Evolutionary conservation across 2,797 vertebrate genomes (phyloP).

Genomic region (Peromyscus eremicus): DNA sequence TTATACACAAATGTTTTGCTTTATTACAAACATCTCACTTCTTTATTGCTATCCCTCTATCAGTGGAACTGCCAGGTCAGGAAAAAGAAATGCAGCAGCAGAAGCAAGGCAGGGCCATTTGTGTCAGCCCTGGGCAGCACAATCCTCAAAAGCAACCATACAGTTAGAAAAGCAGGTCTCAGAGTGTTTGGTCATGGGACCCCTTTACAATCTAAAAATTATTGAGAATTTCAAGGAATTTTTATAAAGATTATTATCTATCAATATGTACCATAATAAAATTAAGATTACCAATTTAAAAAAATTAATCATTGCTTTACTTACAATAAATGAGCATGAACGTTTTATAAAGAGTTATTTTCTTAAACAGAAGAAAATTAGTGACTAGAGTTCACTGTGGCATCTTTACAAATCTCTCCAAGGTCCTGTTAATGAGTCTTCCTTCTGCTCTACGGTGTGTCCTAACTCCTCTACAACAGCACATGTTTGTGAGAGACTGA

Average conservation of each 20-base stretch:
- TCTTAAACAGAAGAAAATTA: not conserved
- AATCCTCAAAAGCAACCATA: not conserved
- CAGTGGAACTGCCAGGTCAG: not conserved
- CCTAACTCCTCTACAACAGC: not conserved
- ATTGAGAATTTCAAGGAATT: not conserved
- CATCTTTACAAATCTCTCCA: not conserved
- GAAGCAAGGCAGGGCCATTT: not conserved
- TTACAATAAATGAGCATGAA: conserved; percentile 1
- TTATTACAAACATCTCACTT: not conserved
- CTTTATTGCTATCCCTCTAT: not conserved
- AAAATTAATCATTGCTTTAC: not conserved
- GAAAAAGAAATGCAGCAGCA: too few species aligned
- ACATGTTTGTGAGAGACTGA: not conserved
- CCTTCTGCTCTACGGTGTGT: not conserved
- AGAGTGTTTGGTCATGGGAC: not conserved
- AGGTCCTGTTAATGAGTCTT: not conserved
- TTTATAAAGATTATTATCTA: not conserved
- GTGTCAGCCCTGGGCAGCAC: not conserved
- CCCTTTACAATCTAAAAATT: not conserved
- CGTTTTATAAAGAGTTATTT: conserved; percentile 36
- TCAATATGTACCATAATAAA: not conserved
- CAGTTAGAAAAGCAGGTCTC: not conserved
- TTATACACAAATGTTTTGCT: not conserved
- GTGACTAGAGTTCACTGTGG: not conserved
- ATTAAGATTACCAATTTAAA: not conserved